Evolutionary conservation across 2,888 invertebrate species (phyloP), one percentile per base, ranked within the genome.

Genomic region (Brassicogethes aeneus): DNA sequence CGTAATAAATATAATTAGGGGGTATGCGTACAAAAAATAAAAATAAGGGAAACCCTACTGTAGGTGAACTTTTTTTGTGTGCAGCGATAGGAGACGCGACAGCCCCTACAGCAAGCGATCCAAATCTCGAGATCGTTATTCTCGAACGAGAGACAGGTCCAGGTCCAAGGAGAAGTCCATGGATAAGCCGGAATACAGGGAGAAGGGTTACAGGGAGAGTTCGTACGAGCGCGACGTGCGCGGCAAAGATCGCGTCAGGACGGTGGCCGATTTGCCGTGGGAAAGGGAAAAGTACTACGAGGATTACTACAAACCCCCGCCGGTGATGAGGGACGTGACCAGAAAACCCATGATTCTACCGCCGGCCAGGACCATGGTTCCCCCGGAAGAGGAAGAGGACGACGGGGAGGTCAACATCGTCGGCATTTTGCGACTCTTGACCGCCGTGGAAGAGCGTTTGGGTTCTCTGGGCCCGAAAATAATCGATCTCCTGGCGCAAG

Each of bases 381-480:
- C n/a, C n/a, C 44, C 48, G 59, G 59, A 65, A 57, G 65, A 72
- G 61, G 55, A 73, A 64, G 58, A 62, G 7, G 75, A 77, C 41
- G 75, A 77, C 35, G 68, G 60, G 1, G 72, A 72, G 12, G 57
- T 75, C 5, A 75, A 75, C 15, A 72, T 82, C 3, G 79, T 85
- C 2, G 76, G 75, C 15, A 82, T 86, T 36, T 65, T 90, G 42
- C 73, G 89, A 29, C 70, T 85, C 47, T 70, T 91, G 0, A 85
- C 87, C 1, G 89, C 89, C 1, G 68, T 91, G 3, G 90, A 91
- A 62, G 83, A 82, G 51, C 83, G 85, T 57, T 68, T 91, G 36
- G 90, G 90, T n/a, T 86, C 87, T 30, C 69, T 90, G 3, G 89
- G 88, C 0, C 88, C 88, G 0, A 85, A 82, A 65, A 73, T 88